Percentiles rank a stretch among this genome's conserved stretches.
phyloP scores from a whole-genome alignment of 2,113 vertebrate species.

The Chinchilla lanigera region DNA sequence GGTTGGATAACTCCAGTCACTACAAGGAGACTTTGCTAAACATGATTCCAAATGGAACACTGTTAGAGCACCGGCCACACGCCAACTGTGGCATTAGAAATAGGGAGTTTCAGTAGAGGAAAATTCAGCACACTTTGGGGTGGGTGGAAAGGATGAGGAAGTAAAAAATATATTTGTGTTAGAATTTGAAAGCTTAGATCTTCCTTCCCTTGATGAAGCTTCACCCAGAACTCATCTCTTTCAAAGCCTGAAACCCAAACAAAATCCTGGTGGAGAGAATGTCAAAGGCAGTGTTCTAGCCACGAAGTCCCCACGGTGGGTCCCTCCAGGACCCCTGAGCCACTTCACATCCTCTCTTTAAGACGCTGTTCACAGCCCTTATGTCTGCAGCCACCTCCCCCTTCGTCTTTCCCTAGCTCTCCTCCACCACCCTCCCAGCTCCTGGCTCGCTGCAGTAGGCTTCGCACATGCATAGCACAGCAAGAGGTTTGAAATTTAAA shows the following conservation, averaged over 20 bases:
- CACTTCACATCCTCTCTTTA: accelerated
- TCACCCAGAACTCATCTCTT: background rate
- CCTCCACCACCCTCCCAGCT: no score
- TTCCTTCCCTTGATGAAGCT: background rate
- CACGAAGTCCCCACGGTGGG: accelerated
- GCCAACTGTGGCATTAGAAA: background rate
- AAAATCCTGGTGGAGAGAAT: background rate
- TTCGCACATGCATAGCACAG: accelerated
- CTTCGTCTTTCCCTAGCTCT: background rate
- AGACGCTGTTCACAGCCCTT: accelerated
- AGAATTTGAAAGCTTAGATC: no score
- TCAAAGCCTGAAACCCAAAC: background rate
- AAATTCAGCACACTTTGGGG: background rate
- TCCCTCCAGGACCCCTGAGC: background rate
- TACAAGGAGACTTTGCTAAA: background rate
- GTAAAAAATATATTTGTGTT: background rate
- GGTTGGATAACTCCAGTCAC: no score
- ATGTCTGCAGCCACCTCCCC: accelerated
- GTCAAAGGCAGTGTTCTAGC: background rate
- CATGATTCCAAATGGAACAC: background rate
- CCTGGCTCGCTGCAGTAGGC: no score
- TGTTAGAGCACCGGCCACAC: background rate
- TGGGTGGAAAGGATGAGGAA: background rate
- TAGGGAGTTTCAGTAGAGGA: background rate
- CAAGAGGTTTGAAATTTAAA: background rate